A percentile compares a stretch with the other conserved stretches of the same genome.
Evolutionary conservation across 2,888 invertebrate species (phyloP).

Genomic region (Mythimna pallens): DNA sequence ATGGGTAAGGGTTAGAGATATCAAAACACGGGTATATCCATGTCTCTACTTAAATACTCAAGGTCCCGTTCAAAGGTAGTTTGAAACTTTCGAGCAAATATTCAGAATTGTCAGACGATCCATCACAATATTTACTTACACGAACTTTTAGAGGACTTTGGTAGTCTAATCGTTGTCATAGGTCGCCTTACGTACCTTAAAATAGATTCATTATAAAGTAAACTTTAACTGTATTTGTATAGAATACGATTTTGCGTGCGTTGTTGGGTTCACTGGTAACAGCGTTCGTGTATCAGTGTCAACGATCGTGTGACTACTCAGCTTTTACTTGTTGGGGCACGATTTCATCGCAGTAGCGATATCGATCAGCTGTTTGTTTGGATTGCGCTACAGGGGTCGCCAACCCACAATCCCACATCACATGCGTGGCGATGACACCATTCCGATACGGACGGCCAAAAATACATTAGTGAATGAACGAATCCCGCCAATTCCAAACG

Average conservation of each 20-base stretch:
- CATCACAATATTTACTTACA: conserved; percentile 22
- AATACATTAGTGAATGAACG: conserved; percentile 82
- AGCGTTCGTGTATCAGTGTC: conserved; percentile 56
- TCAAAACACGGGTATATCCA: conserved; percentile 6
- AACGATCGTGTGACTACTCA: conserved; percentile 58
- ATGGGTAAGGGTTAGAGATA: conserved; percentile 19
- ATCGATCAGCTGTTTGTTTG: conserved; percentile 87
- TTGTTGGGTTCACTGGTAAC: conserved; percentile 28
- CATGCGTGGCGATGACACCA: conserved; percentile 81
- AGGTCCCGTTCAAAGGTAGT: not conserved
- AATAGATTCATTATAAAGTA: conserved; percentile 7
- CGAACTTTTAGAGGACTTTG: conserved; percentile 28
- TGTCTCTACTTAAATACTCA: not conserved
- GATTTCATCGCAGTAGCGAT: conserved; percentile 70
- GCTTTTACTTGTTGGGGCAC: conserved; percentile 62
- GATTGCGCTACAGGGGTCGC: conserved; percentile 80
- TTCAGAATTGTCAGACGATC: not conserved
- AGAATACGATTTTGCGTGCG: conserved; percentile 27
- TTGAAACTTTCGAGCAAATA: conserved; percentile 5
- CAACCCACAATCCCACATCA: conserved; percentile 81
- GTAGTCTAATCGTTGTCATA: conserved; percentile 43
- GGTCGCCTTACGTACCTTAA: conserved; percentile 37
- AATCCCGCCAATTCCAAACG: conserved; percentile 73
- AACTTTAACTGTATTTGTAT: conserved; percentile 9
- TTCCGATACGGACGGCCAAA: conserved; percentile 79